Evolutionary conservation across 2,797 vertebrate species (phyloP).

Genomic region (Prionace glauca): DNA sequence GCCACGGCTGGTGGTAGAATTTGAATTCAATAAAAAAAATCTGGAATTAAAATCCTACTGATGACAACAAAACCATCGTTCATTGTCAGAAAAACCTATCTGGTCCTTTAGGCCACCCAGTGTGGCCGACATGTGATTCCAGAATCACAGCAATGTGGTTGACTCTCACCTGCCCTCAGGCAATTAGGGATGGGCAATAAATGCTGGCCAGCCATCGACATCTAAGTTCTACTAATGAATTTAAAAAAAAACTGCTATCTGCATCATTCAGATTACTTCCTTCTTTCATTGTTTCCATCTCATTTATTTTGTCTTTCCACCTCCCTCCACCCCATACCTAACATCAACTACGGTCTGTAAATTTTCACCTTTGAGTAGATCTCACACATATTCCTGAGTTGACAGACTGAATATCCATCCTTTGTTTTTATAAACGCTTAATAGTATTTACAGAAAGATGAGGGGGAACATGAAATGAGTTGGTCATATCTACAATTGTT

Average conservation of each 20-base stretch:
- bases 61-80: no score
- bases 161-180: no score
- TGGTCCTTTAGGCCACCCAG: no score
- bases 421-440: background rate
- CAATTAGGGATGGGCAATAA: no score
- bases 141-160: no score
- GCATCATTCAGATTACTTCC: background rate
- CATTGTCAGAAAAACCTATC: no score
- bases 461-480: background rate
- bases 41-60: no score
- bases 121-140: no score
- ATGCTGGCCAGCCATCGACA: no score
- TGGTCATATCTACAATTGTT: background rate
- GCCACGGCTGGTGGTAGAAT: no score
- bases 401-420: background rate
- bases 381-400: background rate
- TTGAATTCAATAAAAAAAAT: no score
- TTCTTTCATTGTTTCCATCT: background rate
- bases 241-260: background rate
- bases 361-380: background rate
- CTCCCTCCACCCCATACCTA: background rate
- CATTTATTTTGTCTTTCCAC: background rate
- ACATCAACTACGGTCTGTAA: background rate
- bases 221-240: no score
- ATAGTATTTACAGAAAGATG: conserved; percentile 6